Conservation (phyloP, 1,140 invertebrate species). For the Drosophila simulans region DNA sequence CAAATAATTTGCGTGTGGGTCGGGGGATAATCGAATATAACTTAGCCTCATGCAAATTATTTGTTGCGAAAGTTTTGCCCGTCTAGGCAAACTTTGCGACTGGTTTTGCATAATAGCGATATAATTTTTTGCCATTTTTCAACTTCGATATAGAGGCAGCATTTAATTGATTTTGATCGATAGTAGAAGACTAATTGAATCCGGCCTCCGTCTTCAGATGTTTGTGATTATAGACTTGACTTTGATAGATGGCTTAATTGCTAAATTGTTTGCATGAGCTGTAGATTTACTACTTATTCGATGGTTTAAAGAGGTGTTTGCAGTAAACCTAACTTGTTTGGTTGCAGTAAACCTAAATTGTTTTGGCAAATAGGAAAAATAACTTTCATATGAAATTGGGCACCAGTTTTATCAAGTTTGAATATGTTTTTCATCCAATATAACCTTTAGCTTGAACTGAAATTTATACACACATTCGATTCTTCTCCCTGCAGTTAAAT, state of each 20-base stretch:
- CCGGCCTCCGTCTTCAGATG: not conserved
- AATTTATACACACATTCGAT: too few relatives aligned
- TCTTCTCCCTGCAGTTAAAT: too few relatives aligned
- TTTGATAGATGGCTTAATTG: slow-evolving; percentile 8
- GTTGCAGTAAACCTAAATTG: too few relatives aligned
- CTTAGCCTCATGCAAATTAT: slow-evolving; percentile 39
- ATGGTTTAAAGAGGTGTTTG: too few relatives aligned
- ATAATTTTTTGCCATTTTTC: slow-evolving; percentile 28
- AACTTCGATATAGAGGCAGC: slow-evolving; percentile 1
- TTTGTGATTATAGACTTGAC: not conserved
- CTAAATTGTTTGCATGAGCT: not conserved
- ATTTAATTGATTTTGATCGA: slow-evolving; percentile 52
- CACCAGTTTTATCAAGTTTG: too few relatives aligned
- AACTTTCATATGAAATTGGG: not conserved
- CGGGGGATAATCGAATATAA: slow-evolving; percentile 38
- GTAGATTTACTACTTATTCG: not conserved
- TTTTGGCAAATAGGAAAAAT: not conserved
- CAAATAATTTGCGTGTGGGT: slow-evolving; percentile 42
- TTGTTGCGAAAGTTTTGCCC: slow-evolving; percentile 45
- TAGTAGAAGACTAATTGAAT: slow-evolving; percentile 31
- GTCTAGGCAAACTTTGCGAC: slow-evolving; percentile 16
- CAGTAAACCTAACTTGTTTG: not conserved
- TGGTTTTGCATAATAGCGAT: slow-evolving; percentile 48
- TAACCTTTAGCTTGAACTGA: not conserved
- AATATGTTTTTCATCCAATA: not conserved